phyloP scores from a whole-genome alignment of 2,888 invertebrate genomes.

The Ormyrus rosae region DNA sequence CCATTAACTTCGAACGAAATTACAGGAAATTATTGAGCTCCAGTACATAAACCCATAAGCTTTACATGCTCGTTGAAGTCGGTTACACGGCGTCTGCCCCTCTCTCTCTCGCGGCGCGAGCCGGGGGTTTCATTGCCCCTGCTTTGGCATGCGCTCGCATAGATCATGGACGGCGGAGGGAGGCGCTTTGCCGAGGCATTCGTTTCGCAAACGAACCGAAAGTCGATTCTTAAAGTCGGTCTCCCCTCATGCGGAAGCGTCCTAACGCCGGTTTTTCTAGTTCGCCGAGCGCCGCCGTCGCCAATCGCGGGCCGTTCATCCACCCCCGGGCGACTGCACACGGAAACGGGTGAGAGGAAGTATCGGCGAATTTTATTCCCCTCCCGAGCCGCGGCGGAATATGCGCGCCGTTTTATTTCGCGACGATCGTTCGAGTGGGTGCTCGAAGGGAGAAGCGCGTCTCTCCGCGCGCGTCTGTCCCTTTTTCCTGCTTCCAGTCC shows the following conservation, averaged over 20 bases:
- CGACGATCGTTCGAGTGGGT: conserved; percentile 43
- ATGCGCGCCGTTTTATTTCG: conserved; percentile 55
- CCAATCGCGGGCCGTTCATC: conserved; percentile 55
- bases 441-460: conserved; percentile 44
- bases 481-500: conserved; percentile 13
- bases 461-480: conserved; percentile 16
- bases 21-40: too few relatives aligned
- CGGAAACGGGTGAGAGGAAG: conserved; percentile 49
- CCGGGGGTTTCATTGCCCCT: too few relatives aligned
- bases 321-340: conserved; percentile 23
- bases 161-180: conserved; percentile 6
- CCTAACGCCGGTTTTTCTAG: conserved; percentile 67
- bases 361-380: conserved; percentile 57
- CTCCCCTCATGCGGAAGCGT: conserved; percentile 59
- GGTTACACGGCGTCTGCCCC: too few relatives aligned
- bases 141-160: neutral
- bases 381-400: conserved; percentile 28
- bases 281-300: conserved; percentile 61
- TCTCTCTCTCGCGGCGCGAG: too few relatives aligned
- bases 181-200: neutral
- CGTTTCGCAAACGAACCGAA: conserved; percentile 38
- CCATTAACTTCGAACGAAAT: too few relatives aligned
- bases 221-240: conserved; percentile 52
- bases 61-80: too few relatives aligned
- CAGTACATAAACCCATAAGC: too few relatives aligned